Conservation (phyloP, 2,113 vertebrate genomes). For the Buteo buteo region DNA sequence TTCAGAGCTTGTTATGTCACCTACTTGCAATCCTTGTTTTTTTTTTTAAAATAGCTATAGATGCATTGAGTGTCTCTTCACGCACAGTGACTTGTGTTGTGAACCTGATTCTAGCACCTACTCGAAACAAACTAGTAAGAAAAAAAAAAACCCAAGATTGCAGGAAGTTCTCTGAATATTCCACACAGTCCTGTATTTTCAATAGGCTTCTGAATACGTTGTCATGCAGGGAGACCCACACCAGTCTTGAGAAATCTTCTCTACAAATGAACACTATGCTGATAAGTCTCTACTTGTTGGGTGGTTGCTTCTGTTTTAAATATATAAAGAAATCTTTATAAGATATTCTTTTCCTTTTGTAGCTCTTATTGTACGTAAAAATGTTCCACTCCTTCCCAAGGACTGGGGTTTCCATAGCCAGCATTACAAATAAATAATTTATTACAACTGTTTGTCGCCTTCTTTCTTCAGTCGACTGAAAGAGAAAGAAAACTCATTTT, state of each 20-base stretch:
- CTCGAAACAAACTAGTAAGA: conserved; percentile 65
- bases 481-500: conserved; percentile 43
- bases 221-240: conserved; percentile 92
- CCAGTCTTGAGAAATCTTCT: conserved; percentile 84
- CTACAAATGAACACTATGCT: conserved; percentile 84
- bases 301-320: conserved; percentile 66
- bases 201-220: conserved; percentile 74
- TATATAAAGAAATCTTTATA: conserved; percentile 81
- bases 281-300: conserved; percentile 72
- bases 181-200: conserved; percentile 70
- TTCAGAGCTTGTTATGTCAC: conserved; percentile 83
- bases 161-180: conserved; percentile 79
- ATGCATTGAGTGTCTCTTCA: conserved; percentile 73
- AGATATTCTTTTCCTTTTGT: conserved; percentile 80
- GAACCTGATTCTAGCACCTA: conserved; percentile 92
- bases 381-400: conserved; percentile 75
- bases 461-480: conserved; percentile 99
- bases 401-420: conserved; percentile 79
- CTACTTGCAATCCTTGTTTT: conserved; percentile 74
- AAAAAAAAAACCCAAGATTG: conserved; percentile 62
- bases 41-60: conserved; percentile 55
- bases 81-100: conserved; percentile 85
- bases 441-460: conserved; percentile 98
- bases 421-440: conserved; percentile 77
- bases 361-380: conserved; percentile 79